These are phyloP conservation scores for Odontocerum albicorne DNA, from an alignment of 2,888 invertebrate species.

Conservation along the genomic window DNA sequence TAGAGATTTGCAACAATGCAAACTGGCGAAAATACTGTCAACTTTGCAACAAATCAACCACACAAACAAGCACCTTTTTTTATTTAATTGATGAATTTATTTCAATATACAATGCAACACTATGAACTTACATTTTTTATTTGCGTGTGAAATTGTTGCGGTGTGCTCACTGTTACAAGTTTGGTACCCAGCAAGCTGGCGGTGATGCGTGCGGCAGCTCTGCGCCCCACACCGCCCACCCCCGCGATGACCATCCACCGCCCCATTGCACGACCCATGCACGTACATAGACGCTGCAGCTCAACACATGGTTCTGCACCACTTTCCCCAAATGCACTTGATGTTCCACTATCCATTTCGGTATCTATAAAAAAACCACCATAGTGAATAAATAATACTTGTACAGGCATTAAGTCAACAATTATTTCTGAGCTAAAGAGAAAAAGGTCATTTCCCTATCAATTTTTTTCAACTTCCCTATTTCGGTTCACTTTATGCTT, in stretches of 20 bases:
- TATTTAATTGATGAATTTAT: too few species aligned
- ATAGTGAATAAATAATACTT: too few species aligned
- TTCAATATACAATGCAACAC: too few species aligned
- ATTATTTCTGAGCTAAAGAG: too few species aligned
- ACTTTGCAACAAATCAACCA: too few species aligned
- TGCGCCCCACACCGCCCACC: slow-evolving; percentile 77
- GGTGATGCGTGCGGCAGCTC: slow-evolving; percentile 74
- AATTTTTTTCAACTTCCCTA: too few species aligned
- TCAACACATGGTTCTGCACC: slow-evolving; percentile 23
- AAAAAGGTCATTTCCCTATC: too few species aligned
- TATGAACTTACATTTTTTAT: slow-evolving; percentile 68
- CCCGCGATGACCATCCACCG: slow-evolving; percentile 72
- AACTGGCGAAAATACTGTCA: too few species aligned
- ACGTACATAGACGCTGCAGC: slow-evolving; percentile 15
- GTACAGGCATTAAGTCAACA: too few species aligned
- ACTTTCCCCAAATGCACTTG: slow-evolving; percentile 27
- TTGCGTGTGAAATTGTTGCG: slow-evolving; percentile 70
- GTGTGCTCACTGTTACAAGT: slow-evolving; percentile 46
- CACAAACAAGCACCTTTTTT: too few species aligned
- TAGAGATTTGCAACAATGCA: too few species aligned
- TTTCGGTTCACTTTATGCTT: not conserved
- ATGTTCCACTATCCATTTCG: slow-evolving; percentile 22
- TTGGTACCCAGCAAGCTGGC: slow-evolving; percentile 72
- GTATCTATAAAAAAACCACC: too few species aligned
- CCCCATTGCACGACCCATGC: slow-evolving; percentile 40